Conservation (phyloP, 2,113 vertebrate genomes). For the Melozone crissalis region DNA sequence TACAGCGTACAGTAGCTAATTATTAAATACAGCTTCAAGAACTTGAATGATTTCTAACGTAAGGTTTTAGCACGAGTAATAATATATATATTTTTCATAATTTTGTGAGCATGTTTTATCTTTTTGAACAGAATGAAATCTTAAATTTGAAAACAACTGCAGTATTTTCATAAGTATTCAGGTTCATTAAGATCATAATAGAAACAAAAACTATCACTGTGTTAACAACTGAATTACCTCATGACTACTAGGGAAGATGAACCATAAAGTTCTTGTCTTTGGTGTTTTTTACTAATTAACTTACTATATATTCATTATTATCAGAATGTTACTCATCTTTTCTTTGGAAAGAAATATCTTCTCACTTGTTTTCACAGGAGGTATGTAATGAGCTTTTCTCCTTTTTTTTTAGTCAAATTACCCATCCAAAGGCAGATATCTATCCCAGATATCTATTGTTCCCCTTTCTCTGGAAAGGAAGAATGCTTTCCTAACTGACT, state of each 20-base stretch:
- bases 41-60: not conserved
- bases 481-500: not conserved
- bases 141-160: not conserved
- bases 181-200: not conserved
- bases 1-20: not conserved
- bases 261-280: not conserved
- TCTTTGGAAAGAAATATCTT: not conserved
- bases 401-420: not conserved
- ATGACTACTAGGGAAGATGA: not conserved
- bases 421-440: not conserved
- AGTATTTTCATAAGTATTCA: not conserved
- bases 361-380: not conserved
- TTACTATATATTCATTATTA: not conserved
- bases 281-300: not conserved
- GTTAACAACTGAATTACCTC: not conserved
- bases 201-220: not conserved
- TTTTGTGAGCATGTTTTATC: not conserved
- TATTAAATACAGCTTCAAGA: not conserved
- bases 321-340: not conserved
- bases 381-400: not conserved
- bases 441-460: not conserved
- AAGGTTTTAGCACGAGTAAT: not conserved
- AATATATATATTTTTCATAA: not conserved
- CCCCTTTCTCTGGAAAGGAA: not conserved
- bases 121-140: not conserved